Conservation (phyloP, 1,140 invertebrate genomes). For the Anastatus disparis region DNA sequence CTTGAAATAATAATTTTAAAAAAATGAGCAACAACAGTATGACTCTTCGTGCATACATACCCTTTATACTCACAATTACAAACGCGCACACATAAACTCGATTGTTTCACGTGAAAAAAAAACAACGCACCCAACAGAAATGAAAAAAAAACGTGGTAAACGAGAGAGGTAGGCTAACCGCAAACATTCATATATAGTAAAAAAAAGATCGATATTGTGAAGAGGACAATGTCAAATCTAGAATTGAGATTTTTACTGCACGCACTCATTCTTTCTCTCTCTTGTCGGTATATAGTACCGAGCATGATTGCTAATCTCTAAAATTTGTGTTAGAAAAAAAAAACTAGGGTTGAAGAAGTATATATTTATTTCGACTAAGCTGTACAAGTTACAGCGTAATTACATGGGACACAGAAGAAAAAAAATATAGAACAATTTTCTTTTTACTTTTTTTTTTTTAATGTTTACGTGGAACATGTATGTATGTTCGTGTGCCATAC, state of each 20-base stretch:
- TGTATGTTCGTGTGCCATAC: background rate
- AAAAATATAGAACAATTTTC: background rate
- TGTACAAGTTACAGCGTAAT: background rate
- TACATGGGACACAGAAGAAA: no score
- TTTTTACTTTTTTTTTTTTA: no score
- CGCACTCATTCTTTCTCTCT: constrained; percentile 36
- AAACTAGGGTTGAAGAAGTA: background rate
- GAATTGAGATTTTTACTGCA: constrained; percentile 39
- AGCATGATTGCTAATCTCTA: constrained; percentile 40
- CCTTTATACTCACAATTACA: no score
- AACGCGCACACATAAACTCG: background rate
- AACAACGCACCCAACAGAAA: no score
- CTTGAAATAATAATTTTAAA: no score
- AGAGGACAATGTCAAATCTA: constrained; percentile 51
- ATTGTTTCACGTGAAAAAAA: no score
- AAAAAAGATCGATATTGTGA: constrained; percentile 50
- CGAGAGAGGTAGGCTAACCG: no score
- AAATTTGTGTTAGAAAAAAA: background rate
- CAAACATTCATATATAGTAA: no score
- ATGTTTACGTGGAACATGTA: background rate
- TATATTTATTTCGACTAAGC: background rate
- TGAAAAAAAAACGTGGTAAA: no score
- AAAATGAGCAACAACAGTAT: no score
- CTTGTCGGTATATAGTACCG: no score
- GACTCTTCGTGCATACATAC: no score